Evolutionary conservation across 2,797 vertebrate species (phyloP).

Genomic region (Melanotaenia trifasciata): DNA sequence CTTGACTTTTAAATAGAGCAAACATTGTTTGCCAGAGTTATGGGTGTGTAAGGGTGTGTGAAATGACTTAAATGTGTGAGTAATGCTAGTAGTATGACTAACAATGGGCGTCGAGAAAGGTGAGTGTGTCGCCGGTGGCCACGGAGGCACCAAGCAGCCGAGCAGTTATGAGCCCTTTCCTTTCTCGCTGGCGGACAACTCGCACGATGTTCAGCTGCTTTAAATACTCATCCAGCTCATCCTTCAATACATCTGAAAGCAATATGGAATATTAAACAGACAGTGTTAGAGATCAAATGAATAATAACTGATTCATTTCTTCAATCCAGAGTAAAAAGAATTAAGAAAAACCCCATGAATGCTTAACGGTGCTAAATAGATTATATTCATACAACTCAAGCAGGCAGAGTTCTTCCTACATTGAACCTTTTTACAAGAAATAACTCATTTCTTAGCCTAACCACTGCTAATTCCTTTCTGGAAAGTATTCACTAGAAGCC

Average conservation of each 20-base stretch:
- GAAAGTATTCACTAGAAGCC: slow-evolving; percentile 69
- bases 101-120: slow-evolving; percentile 98
- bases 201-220: slow-evolving; percentile 91
- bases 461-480: slow-evolving; percentile 45
- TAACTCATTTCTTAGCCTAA: slow-evolving; percentile 41
- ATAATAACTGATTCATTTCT: background rate
- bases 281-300: background rate
- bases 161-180: slow-evolving; percentile 96
- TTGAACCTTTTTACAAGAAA: slow-evolving; percentile 56
- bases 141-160: slow-evolving; percentile 92
- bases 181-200: slow-evolving; percentile 92
- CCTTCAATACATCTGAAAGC: slow-evolving; percentile 89
- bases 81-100: slow-evolving; percentile 75
- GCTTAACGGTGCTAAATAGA: background rate
- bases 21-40: background rate
- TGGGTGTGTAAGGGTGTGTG: slow-evolving; percentile 42
- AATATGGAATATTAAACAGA: background rate
- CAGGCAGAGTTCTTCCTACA: slow-evolving; percentile 23
- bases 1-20: background rate
- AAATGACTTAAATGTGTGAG: slow-evolving; percentile 21
- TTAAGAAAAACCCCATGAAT: background rate
- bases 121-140: slow-evolving; percentile 94
- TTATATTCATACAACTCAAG: background rate
- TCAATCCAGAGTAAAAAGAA: slow-evolving; percentile 1
- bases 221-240: slow-evolving; percentile 91